Percentiles rank a stretch among this genome's conserved stretches.
Conservation (phyloP, 1,140 invertebrate genomes). For the Potamilus streckersoni region DNA sequence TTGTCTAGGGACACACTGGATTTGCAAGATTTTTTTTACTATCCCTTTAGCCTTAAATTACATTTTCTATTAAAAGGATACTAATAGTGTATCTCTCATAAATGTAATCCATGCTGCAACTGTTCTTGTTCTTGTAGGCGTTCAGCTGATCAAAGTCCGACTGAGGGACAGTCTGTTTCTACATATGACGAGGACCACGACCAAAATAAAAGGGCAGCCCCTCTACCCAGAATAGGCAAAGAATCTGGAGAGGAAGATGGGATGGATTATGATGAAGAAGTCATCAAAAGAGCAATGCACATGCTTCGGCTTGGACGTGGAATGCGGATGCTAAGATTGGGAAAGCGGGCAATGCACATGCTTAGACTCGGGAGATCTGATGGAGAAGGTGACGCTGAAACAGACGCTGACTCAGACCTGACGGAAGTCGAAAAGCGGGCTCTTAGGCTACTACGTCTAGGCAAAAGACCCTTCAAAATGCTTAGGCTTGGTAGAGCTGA, state of each 20-base stretch:
- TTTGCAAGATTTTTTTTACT: too few species aligned
- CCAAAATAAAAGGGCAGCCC: slow-evolving; percentile 2
- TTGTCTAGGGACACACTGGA: too few species aligned
- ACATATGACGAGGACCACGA: not conserved
- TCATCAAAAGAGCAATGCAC: slow-evolving; percentile 20
- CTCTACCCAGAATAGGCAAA: slow-evolving; percentile 18
- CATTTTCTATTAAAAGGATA: too few species aligned
- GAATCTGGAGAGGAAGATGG: not conserved
- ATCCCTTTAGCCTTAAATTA: too few species aligned
- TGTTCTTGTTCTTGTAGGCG: too few species aligned
- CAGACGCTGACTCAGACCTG: too few species aligned
- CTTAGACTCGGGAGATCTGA: not conserved
- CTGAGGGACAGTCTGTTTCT: not conserved
- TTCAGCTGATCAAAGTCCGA: not conserved
- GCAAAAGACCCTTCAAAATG: slow-evolving; percentile 33
- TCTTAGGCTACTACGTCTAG: slow-evolving; percentile 29
- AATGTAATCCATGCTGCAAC: too few species aligned
- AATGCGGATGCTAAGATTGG: slow-evolving; percentile 31
- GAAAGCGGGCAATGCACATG: slow-evolving; percentile 13
- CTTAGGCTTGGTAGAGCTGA: slow-evolving; percentile 19
- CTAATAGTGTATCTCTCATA: too few species aligned
- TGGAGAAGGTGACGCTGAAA: slow-evolving; percentile 14
- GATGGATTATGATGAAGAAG: slow-evolving; percentile 4
- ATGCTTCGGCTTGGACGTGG: slow-evolving; percentile 31
- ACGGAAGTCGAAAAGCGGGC: not conserved